Percentiles rank a stretch among this genome's conserved stretches.
Conservation (phyloP, 2,113 vertebrate genomes). For the Enhydra lutris region DNA sequence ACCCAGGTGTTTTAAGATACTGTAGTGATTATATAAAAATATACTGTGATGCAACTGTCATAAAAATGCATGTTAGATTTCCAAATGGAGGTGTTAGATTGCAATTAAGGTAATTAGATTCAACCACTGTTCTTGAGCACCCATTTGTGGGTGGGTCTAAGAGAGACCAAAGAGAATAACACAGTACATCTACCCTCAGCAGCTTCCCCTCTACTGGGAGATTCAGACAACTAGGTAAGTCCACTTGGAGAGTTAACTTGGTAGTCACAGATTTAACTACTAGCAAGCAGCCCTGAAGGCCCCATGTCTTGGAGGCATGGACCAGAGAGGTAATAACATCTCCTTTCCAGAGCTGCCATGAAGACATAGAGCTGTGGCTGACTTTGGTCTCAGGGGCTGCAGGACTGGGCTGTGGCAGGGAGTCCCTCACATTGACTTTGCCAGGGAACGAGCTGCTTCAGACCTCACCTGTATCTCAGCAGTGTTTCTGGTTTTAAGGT, state of each 20-base stretch:
- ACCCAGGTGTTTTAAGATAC: background rate
- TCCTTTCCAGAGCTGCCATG: background rate
- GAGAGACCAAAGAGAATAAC: background rate
- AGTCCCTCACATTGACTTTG: background rate
- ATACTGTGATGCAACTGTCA: background rate
- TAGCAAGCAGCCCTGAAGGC: background rate
- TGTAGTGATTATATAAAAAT: background rate
- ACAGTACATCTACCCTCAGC: background rate
- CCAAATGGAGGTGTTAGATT: background rate
- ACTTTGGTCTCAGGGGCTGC: background rate
- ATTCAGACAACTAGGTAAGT: background rate
- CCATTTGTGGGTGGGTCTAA: background rate
- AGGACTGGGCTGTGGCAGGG: background rate
- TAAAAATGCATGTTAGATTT: background rate
- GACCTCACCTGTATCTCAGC: background rate
- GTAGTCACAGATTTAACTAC: background rate
- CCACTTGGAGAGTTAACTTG: background rate
- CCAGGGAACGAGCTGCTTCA: background rate
- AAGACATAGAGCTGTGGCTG: background rate
- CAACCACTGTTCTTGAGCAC: background rate
- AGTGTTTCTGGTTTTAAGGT: background rate
- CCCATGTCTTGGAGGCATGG: background rate
- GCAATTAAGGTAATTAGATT: background rate
- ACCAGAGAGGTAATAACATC: no score
- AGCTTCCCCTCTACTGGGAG: background rate